phyloP scores from a whole-genome alignment of 2,113 vertebrate genomes.

The Eretmochelys imbricata region DNA sequence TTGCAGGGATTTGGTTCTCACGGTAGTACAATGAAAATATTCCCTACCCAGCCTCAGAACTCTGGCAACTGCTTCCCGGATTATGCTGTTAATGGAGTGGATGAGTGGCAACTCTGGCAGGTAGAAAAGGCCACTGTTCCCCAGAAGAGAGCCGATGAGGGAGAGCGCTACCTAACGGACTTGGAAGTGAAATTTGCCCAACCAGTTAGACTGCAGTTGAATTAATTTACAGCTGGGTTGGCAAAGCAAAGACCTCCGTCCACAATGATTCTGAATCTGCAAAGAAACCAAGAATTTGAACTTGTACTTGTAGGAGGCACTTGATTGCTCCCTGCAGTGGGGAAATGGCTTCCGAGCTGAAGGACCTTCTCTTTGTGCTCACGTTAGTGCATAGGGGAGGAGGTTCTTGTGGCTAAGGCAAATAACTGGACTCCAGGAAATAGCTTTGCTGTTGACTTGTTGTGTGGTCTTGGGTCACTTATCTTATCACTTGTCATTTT shows the following conservation, averaged over 20 bases:
- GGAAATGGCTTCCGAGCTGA: background rate
- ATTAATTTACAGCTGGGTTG: background rate
- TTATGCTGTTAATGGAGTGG: accelerated
- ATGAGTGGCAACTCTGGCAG: background rate
- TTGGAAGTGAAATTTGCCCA: background rate
- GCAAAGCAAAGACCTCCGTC: background rate
- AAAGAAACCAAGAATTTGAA: accelerated
- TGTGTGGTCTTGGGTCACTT: no score
- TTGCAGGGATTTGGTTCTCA: background rate
- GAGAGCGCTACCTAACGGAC: background rate
- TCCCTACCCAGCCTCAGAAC: background rate
- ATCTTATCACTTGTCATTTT: no score
- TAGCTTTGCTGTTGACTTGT: background rate
- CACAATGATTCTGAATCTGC: accelerated
- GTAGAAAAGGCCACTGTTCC: background rate
- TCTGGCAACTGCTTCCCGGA: background rate
- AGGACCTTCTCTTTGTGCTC: background rate
- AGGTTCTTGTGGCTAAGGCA: background rate
- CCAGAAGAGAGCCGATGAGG: accelerated
- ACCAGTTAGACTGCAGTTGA: background rate
- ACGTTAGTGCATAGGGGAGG: background rate
- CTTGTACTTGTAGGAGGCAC: background rate
- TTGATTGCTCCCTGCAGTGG: background rate
- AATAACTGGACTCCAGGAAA: background rate
- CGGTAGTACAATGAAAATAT: background rate